phyloP scores from a whole-genome alignment of 2,888 invertebrate species.

The Autographa pulchrina region DNA sequence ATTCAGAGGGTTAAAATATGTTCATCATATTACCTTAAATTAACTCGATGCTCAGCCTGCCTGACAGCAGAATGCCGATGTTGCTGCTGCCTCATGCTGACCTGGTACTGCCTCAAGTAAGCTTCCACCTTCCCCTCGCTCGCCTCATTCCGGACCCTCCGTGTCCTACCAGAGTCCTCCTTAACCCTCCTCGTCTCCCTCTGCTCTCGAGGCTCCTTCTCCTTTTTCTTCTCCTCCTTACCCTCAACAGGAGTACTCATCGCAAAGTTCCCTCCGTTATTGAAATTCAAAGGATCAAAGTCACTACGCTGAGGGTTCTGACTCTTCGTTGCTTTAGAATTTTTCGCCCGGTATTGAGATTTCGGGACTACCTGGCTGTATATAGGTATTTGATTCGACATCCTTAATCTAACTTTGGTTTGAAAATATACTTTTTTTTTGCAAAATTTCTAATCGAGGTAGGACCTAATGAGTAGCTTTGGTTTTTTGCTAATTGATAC shows the following conservation, averaged over 20 bases:
- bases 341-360: slow-evolving; percentile 79
- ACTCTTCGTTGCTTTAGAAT: slow-evolving; percentile 64
- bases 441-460: slow-evolving; percentile 45
- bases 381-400: slow-evolving; percentile 87
- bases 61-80: slow-evolving; percentile 84
- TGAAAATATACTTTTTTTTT: slow-evolving; percentile 64
- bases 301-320: slow-evolving; percentile 80
- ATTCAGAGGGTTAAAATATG: too few species aligned
- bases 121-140: slow-evolving; percentile 86
- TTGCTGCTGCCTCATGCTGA: slow-evolving; percentile 86
- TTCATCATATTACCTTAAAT: slow-evolving; percentile 74
- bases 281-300: slow-evolving; percentile 91
- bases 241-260: slow-evolving; percentile 64
- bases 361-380: slow-evolving; percentile 87
- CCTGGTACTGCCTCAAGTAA: slow-evolving; percentile 85
- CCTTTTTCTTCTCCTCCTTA: slow-evolving; percentile 74
- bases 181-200: slow-evolving; percentile 63
- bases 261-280: slow-evolving; percentile 87
- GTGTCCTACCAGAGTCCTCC: slow-evolving; percentile 68
- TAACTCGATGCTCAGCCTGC: slow-evolving; percentile 87
- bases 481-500: slow-evolving; percentile 81
- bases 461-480: slow-evolving; percentile 69
- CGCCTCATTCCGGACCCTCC: slow-evolving; percentile 72
- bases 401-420: slow-evolving; percentile 85
- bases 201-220: slow-evolving; percentile 27